Percentiles rank a stretch among this genome's conserved stretches.
phyloP scores from a whole-genome alignment of 1,140 invertebrate species.

The Drosophila auraria region DNA sequence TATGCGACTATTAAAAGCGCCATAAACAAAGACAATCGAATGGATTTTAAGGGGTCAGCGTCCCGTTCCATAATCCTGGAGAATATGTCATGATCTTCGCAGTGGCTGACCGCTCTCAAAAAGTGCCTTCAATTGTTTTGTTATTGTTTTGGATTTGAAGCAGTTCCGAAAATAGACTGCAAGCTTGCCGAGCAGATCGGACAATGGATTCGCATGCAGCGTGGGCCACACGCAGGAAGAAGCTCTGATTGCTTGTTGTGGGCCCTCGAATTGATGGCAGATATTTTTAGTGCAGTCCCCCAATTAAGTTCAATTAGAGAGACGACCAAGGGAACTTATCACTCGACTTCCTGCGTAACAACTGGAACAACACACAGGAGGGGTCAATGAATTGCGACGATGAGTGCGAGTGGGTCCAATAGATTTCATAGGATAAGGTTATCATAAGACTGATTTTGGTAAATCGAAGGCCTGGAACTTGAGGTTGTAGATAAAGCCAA shows the following conservation, averaged over 20 bases:
- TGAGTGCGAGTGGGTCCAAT: constrained; percentile 9
- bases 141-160: constrained; percentile 40
- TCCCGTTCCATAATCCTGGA: constrained; percentile 4
- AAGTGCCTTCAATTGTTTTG: constrained; percentile 24
- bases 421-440: constrained; percentile 17
- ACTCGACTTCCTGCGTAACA: constrained; percentile 21
- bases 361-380: background rate
- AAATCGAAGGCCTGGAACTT: background rate
- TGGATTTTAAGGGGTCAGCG: background rate
- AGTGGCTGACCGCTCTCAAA: background rate
- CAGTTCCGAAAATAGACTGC: constrained; percentile 46
- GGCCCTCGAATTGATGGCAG: constrained; percentile 56
- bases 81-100: constrained; percentile 4
- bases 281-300: constrained; percentile 75
- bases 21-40: background rate
- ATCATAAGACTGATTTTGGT: background rate
- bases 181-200: constrained; percentile 27
- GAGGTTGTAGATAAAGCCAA: background rate
- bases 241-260: constrained; percentile 33
- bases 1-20: background rate
- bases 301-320: constrained; percentile 76
- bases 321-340: constrained; percentile 46
- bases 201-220: constrained; percentile 44
- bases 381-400: constrained; percentile 33
- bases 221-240: constrained; percentile 30